These are phyloP conservation scores for Sinocyclocheilus rhinocerous DNA, from an alignment of 2,113 vertebrate species.

Conservation along the genomic window DNA sequence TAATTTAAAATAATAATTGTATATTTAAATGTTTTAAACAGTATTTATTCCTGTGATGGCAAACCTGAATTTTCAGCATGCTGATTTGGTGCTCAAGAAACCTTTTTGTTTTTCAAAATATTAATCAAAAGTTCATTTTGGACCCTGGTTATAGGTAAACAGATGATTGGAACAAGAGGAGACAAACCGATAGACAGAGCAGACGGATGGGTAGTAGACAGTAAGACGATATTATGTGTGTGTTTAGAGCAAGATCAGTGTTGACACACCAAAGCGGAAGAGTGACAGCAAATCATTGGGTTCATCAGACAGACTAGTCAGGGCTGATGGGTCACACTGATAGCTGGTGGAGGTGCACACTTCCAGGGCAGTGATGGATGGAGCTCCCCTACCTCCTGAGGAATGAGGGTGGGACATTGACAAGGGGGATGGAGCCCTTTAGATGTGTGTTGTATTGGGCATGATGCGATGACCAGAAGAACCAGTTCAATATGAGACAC, in stretches of 20 bases:
- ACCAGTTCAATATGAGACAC: conserved; percentile 39
- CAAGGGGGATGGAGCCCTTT: conserved; percentile 14
- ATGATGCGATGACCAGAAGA: conserved; percentile 22
- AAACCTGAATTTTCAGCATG: no score
- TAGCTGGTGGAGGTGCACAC: conserved; percentile 44
- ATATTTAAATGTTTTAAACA: no score
- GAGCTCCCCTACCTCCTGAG: conserved; percentile 37
- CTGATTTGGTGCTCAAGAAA: no score
- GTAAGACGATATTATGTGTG: conserved; percentile 2
- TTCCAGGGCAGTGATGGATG: conserved; percentile 56
- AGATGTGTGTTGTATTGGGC: conserved; percentile 32
- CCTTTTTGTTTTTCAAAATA: no score
- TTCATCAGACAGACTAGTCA: conserved; percentile 56
- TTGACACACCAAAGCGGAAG: conserved; percentile 10
- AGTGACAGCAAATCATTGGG: conserved; percentile 59
- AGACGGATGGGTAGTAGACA: background rate
- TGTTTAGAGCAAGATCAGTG: background rate
- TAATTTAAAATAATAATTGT: no score
- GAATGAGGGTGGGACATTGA: background rate
- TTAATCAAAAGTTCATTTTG: no score
- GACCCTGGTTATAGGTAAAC: background rate
- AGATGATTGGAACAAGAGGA: background rate
- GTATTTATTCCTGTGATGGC: no score
- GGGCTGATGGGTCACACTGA: conserved; percentile 57
- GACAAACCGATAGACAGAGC: background rate